A percentile compares a stretch with the other conserved stretches of the same genome.
These are phyloP conservation scores for Dynastes tityus DNA, from an alignment of 2,888 invertebrate species.

Conservation along the genomic window DNA sequence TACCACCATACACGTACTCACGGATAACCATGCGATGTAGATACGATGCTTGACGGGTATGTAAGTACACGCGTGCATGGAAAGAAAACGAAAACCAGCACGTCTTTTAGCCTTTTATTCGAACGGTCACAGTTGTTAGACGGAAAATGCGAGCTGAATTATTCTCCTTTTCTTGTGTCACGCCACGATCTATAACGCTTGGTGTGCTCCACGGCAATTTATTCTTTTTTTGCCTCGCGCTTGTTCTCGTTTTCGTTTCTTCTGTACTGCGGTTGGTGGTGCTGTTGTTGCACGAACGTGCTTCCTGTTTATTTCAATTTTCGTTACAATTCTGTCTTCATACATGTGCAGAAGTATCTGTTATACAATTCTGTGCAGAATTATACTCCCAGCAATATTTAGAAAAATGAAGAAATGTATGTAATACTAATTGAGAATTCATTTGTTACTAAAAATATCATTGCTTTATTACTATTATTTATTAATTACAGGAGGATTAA, in stretches of 20 bases:
- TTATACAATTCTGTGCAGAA: too few relatives aligned
- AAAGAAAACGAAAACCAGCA: slow-evolving; percentile 56
- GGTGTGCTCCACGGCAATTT: slow-evolving; percentile 51
- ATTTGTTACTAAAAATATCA: too few relatives aligned
- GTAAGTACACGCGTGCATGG: slow-evolving; percentile 52
- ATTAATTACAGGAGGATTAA: too few relatives aligned
- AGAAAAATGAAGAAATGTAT: too few relatives aligned
- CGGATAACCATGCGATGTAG: too few relatives aligned
- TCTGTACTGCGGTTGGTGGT: neutral
- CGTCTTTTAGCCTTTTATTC: slow-evolving; percentile 55
- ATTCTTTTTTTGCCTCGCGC: slow-evolving; percentile 14
- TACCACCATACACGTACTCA: too few relatives aligned
- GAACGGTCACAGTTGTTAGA: slow-evolving; percentile 57
- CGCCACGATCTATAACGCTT: slow-evolving; percentile 54
- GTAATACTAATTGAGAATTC: too few relatives aligned
- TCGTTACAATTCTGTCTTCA: too few relatives aligned
- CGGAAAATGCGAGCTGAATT: slow-evolving; percentile 57
- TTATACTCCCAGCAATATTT: too few relatives aligned
- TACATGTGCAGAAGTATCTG: too few relatives aligned
- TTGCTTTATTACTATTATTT: too few relatives aligned
- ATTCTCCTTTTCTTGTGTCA: slow-evolving; percentile 57
- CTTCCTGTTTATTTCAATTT: too few relatives aligned
- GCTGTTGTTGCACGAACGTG: slow-evolving; percentile 29
- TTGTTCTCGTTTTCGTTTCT: neutral
- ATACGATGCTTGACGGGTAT: slow-evolving; percentile 52